A percentile compares a stretch with the other conserved stretches of the same genome.
Evolutionary conservation across 37 sponge, comb jelly and placozoan genomes (phyloP).

Genomic region (Chondrilla cf. caribensis): DNA sequence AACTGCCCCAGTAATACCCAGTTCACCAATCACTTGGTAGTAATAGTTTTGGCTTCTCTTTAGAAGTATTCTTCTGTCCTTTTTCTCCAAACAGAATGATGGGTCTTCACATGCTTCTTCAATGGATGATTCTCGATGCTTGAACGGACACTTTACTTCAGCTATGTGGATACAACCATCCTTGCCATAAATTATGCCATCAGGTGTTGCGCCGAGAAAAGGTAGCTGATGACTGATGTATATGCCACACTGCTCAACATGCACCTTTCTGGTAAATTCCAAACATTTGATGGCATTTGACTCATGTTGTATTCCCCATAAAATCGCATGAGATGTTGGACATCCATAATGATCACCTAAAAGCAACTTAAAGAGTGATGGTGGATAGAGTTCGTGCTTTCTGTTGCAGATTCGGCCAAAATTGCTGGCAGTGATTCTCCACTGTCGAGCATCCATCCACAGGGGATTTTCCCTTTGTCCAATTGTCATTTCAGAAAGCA

Average conservation of each 20-base stretch:
- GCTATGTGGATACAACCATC: background rate
- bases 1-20: background rate
- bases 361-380: background rate
- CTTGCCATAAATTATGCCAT: background rate
- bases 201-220: slow-evolving; percentile 2
- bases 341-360: slow-evolving; percentile 4
- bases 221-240: background rate
- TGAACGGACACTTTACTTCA: background rate
- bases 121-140: background rate
- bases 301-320: slow-evolving; percentile 6
- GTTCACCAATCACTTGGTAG: slow-evolving; percentile 5
- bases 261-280: background rate
- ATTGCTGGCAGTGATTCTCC: slow-evolving; percentile 20
- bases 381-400: background rate
- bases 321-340: background rate
- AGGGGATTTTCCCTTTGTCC: slow-evolving; percentile 37
- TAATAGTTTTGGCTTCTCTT: background rate
- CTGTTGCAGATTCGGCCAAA: slow-evolving; percentile 30
- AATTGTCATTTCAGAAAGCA: slow-evolving; percentile 28
- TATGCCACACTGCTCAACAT: background rate
- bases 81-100: background rate
- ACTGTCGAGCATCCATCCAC: slow-evolving; percentile 41
- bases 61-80: background rate
- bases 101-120: background rate
- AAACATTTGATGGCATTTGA: background rate